phyloP scores from a whole-genome alignment of 2,113 vertebrate species.

The Ciconia stormi region DNA sequence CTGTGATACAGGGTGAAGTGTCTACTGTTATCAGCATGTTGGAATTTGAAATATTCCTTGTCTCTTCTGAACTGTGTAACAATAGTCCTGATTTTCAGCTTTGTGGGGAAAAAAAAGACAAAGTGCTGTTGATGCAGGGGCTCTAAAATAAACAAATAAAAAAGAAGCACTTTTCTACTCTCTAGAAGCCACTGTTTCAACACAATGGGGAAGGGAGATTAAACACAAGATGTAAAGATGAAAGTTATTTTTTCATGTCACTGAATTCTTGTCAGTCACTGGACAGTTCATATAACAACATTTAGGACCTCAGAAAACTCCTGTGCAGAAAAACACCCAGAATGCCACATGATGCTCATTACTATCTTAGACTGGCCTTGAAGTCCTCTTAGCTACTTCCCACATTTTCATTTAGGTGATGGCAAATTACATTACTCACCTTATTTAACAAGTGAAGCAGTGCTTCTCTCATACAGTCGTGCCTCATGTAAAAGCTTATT shows the following conservation, averaged over 20 bases:
- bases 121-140: neutral
- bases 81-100: neutral
- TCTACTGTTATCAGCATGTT: neutral
- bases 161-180: neutral
- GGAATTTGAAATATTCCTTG: neutral
- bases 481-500: constrained; percentile 91
- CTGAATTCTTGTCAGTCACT: neutral
- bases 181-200: neutral
- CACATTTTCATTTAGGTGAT: neutral
- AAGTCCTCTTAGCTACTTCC: neutral
- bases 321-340: neutral
- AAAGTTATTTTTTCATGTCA: neutral
- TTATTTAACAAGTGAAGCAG: constrained; percentile 86
- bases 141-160: neutral
- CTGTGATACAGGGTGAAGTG: neutral
- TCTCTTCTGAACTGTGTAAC: neutral
- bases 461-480: constrained; percentile 87
- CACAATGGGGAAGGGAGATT: neutral
- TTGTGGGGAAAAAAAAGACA: neutral
- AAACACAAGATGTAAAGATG: neutral
- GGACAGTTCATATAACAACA: neutral
- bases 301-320: neutral
- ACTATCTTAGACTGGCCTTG: neutral
- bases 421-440: constrained; percentile 67
- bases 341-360: neutral